Evolutionary conservation across 2,113 vertebrate species (phyloP), one percentile per base, ranked within the genome.

Genomic region (Hyaena hyaena): DNA sequence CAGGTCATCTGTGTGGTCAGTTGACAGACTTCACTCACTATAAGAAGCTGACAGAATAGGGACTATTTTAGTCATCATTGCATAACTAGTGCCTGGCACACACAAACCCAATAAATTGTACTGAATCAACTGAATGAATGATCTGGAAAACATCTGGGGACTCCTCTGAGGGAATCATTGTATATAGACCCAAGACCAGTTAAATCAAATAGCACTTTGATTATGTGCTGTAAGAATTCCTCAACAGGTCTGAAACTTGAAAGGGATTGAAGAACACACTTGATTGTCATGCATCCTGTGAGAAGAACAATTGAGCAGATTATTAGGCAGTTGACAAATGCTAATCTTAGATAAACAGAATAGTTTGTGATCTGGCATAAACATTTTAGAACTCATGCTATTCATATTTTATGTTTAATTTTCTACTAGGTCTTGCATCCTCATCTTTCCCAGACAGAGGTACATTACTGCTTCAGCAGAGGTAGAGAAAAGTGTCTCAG

Each of bases 81-180:
- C 16, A 43, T 26, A 93, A 91, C 39, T 81, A 76, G 31, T 91
- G 35, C 50, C 39, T 3, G 6, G n/a, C 16, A 90, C 74, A 85
- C 17, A 71, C 31, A 88, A 7, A 35, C 61, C 35, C 76, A 17
- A 50, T 73, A 79, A 79, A 94, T 63, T 93, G 53, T 66, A 50
- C 28, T 82, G 55, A 88, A 82, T 94, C 65, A 71, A 77, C 43
- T 43, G 31, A 95, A 58, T 55, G 69, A 90, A 71, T 73, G 28
- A 8, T 77, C 66, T 74, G 71, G 65, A 88, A 94, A 97, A 82
- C 4, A 71, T 80, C 16, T 83, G 31, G 58, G 73, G 45, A 91
- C 55, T 97, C 96, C 66, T 95, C 35, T 92, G 84, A 93, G 26
- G 28, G 55, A 80, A 91, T 76, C 53, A 31, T 82, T 86, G 65